Evolutionary conservation across 2,797 vertebrate species (phyloP).

Genomic region (Simalia tracyae): DNA sequence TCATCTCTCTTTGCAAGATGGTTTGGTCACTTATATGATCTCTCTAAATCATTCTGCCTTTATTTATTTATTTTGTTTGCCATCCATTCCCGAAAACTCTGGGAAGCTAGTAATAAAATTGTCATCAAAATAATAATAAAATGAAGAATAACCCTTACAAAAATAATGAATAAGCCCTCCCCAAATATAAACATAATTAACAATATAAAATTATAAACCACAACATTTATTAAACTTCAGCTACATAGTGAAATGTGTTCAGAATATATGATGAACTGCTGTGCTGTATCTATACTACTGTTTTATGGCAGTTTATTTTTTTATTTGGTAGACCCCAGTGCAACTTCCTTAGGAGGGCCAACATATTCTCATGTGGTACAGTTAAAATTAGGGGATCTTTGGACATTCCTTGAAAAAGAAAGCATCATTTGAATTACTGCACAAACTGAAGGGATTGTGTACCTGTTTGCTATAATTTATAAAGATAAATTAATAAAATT

Average conservation of each 20-base stretch:
- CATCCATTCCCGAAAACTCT: background rate
- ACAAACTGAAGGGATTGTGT: background rate
- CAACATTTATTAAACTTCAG: background rate
- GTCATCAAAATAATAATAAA: background rate
- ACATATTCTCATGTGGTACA: background rate
- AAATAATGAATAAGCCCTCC: background rate
- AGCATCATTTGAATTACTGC: background rate
- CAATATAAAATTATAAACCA: background rate
- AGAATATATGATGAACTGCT: slow-evolving; percentile 26
- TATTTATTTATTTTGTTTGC: background rate
- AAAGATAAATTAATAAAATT: background rate
- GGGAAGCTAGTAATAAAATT: background rate
- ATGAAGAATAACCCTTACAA: background rate
- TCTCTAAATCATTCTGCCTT: background rate
- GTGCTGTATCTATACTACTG: background rate
- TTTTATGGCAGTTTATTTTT: background rate
- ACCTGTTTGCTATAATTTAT: background rate
- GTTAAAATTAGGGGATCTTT: background rate
- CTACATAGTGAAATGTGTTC: background rate
- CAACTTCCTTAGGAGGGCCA: background rate
- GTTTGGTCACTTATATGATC: background rate
- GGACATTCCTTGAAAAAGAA: background rate
- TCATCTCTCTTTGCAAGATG: background rate
- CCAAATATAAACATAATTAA: background rate
- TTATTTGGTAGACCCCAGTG: background rate